Conservation (phyloP, 2,113 vertebrate genomes). For the Cyanoderma ruficeps region DNA sequence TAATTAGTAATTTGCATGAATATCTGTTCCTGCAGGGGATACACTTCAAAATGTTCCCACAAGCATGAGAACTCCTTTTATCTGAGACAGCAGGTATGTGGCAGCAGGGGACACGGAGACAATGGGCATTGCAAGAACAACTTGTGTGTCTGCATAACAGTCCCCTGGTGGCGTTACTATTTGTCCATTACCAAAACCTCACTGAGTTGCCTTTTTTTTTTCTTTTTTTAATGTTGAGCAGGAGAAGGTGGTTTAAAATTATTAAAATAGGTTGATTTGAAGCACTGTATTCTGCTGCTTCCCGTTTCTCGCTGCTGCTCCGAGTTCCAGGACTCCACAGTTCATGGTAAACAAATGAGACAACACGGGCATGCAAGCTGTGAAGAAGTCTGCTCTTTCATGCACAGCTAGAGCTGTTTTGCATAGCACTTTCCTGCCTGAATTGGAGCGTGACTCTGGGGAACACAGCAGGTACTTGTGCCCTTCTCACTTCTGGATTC, state of each 20-base stretch:
- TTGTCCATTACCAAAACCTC: not conserved
- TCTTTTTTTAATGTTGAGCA: not conserved
- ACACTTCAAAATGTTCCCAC: not conserved
- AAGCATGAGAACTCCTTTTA: not conserved
- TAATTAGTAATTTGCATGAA: constrained; percentile 5
- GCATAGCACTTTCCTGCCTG: not conserved
- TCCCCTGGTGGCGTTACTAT: not conserved
- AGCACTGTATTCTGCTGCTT: not conserved
- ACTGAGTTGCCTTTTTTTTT: not conserved
- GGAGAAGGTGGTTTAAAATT: not conserved
- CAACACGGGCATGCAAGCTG: not conserved
- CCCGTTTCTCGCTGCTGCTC: rapidly evolving
- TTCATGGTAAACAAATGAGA: not conserved
- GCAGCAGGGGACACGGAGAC: not conserved
- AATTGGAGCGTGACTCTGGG: not conserved
- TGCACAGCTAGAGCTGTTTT: not conserved
- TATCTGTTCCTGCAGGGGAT: not conserved
- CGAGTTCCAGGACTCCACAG: not conserved
- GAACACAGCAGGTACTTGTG: not conserved
- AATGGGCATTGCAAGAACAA: rapidly evolving
- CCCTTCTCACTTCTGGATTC: not conserved
- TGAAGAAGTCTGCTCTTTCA: not conserved
- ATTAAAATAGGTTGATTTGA: not conserved
- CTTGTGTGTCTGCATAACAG: not conserved
- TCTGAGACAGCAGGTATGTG: not conserved